Conservation (phyloP, 35 echinoderm and acorn worm genomes). For the Heliocidaris erythrogramma region DNA sequence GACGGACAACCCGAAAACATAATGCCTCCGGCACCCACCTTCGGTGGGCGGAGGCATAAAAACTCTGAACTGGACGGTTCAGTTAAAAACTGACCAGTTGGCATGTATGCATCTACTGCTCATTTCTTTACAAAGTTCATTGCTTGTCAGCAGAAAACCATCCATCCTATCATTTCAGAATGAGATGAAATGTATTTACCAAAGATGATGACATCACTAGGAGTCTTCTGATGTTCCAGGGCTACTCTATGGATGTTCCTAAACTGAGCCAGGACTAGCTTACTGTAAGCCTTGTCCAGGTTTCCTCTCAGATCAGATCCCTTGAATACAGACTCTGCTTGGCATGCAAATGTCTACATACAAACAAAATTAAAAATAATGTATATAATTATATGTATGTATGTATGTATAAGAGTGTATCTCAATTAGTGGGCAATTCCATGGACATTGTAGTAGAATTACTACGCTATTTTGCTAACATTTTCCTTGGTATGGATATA, state of each 20-base stretch:
- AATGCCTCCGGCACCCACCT: no score
- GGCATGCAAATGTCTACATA: constrained; percentile 85
- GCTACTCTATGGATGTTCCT: constrained; percentile 75
- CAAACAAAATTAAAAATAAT: background rate
- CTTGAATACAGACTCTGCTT: constrained; percentile 94
- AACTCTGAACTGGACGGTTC: no score
- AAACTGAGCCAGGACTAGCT: constrained; percentile 73
- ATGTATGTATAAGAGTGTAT: background rate
- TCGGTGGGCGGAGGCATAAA: no score
- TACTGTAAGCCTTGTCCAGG: constrained; percentile 92
- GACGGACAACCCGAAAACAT: no score
- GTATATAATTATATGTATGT: background rate
- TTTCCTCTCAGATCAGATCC: constrained; percentile 85
- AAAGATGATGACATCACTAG: constrained; percentile 97
- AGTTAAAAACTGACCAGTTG: no score
- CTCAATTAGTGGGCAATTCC: background rate
- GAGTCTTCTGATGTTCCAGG: constrained; percentile 95
- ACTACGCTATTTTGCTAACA: no score
- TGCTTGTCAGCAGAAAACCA: no score
- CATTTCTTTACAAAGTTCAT: background rate
- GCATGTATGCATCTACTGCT: no score
- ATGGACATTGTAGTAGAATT: no score
- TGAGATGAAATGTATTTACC: constrained; percentile 46
- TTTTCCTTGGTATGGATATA: no score
- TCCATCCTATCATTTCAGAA: background rate